Conservation (phyloP, 2,797 vertebrate genomes). For the Melanitta fusca region DNA sequence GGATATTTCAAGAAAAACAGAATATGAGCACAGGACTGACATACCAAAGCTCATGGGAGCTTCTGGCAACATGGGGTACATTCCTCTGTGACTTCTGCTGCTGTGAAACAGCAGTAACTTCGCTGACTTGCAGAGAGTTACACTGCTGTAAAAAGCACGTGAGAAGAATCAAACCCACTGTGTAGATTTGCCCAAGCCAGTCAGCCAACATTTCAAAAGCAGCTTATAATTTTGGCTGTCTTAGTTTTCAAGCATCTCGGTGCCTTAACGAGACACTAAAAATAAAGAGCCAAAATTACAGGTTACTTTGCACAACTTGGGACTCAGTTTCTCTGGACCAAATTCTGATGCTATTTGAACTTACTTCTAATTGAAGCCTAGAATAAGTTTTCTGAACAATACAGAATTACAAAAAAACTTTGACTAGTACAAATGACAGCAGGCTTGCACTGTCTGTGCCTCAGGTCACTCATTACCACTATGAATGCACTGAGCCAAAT, state of each 20-base stretch:
- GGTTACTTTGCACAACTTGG: slow-evolving; percentile 25
- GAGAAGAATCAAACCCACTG: background rate
- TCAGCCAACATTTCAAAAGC: slow-evolving; percentile 12
- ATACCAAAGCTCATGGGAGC: background rate
- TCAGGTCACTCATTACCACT: background rate
- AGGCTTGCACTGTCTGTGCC: background rate
- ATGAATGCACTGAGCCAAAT: background rate
- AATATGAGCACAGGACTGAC: background rate
- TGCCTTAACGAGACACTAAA: slow-evolving; percentile 38
- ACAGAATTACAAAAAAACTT: background rate
- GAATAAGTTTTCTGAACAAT: background rate
- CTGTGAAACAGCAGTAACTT: background rate
- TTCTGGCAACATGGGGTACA: background rate
- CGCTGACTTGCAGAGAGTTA: background rate
- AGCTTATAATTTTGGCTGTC: slow-evolving; percentile 57
- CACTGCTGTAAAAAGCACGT: background rate
- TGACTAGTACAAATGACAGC: background rate
- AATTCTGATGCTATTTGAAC: slow-evolving; percentile 24
- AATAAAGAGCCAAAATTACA: slow-evolving; percentile 67
- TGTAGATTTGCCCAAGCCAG: background rate
- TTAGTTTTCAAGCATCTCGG: slow-evolving; percentile 3
- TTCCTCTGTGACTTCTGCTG: background rate
- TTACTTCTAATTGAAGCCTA: background rate
- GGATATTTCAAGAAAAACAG: background rate
- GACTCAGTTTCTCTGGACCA: slow-evolving; percentile 47